phyloP scores from a whole-genome alignment of 2,113 vertebrate genomes.

The Nothobranchius kuhntae region DNA sequence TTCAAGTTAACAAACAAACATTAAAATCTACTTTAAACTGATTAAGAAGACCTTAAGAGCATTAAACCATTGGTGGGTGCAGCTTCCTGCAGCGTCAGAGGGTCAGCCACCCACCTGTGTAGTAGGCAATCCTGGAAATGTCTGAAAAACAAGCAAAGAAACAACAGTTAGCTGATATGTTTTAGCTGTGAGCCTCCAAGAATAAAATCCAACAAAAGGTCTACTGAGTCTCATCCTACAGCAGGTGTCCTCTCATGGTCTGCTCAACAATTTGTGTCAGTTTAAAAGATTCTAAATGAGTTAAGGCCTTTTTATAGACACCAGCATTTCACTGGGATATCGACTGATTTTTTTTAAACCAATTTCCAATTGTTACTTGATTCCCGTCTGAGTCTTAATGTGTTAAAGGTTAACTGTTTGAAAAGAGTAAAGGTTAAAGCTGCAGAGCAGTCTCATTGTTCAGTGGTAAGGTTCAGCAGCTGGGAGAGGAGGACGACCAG shows the following conservation, averaged over 20 bases:
- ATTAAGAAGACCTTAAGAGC: no score
- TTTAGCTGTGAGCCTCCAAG: background rate
- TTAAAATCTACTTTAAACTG: no score
- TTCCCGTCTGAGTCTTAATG: background rate
- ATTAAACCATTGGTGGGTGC: no score
- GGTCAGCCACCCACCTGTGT: conserved; percentile 82
- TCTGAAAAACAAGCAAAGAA: conserved; percentile 76
- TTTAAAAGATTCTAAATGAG: conserved; percentile 25
- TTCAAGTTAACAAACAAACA: no score
- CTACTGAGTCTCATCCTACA: conserved; percentile 19
- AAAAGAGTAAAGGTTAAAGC: conserved; percentile 9
- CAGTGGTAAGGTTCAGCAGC: background rate
- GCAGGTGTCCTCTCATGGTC: conserved; percentile 4
- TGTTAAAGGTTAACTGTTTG: background rate
- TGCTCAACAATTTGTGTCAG: conserved; percentile 10
- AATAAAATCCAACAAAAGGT: background rate
- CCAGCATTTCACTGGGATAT: conserved; percentile 10
- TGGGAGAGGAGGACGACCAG: conserved; percentile 18
- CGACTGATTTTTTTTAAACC: conserved; percentile 39
- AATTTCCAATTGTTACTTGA: conserved; percentile 35
- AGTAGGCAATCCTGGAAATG: conserved; percentile 87
- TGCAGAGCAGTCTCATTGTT: conserved; percentile 9
- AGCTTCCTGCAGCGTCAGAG: background rate
- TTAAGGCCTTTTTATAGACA: conserved; percentile 18
- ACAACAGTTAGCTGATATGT: conserved; percentile 43